Evolutionary conservation across 2,797 vertebrate genomes (phyloP).

Genomic region (Molossus alvarezi): DNA sequence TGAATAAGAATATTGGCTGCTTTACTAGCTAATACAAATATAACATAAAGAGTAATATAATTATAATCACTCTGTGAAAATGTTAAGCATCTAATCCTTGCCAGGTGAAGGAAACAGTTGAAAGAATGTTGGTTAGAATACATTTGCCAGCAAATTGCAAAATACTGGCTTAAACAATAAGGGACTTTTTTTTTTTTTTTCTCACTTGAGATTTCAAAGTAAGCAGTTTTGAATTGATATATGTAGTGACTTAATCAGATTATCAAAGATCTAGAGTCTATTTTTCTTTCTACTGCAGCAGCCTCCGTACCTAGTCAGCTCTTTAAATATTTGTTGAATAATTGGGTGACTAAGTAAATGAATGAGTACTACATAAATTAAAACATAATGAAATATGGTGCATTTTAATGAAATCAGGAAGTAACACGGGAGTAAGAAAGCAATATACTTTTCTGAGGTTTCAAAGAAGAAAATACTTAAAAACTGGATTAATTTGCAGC

Average conservation of each 20-base stretch:
- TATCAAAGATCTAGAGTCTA: not conserved
- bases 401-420: constrained; percentile 37
- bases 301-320: not conserved
- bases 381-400: not conserved
- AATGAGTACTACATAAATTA: constrained; percentile 12
- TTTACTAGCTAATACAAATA: not conserved
- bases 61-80: constrained; percentile 41
- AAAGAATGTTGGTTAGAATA: not conserved
- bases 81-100: not conserved
- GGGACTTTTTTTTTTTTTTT: not conserved
- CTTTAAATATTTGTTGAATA: constrained; percentile 33
- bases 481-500: not conserved
- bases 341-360: not conserved
- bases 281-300: not conserved
- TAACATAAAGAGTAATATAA: not conserved
- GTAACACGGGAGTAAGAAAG: not conserved
- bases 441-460: not conserved
- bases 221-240: not conserved
- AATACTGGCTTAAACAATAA: constrained; percentile 6
- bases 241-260: not conserved
- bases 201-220: constrained; percentile 23
- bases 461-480: not conserved
- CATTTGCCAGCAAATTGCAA: constrained; percentile 1
- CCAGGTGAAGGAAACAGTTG: not conserved
- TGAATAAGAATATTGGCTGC: not conserved